Evolutionary conservation across 2,797 vertebrate genomes (phyloP).

Genomic region (Mus minutoides): DNA sequence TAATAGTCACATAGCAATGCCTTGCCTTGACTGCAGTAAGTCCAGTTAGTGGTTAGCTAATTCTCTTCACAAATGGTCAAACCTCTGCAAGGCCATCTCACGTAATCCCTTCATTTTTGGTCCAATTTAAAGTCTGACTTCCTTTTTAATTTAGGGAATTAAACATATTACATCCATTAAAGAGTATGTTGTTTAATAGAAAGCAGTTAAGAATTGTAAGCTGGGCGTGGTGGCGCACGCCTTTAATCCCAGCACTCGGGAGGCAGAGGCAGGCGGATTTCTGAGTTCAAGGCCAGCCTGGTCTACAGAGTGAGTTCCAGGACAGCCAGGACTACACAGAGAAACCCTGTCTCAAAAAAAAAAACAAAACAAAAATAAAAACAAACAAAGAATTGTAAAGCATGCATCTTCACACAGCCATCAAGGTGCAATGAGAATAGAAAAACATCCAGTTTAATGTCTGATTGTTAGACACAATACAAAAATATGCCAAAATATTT

Average conservation of each 20-base stretch:
- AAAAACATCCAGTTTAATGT: conserved; percentile 6
- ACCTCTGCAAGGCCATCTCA: not conserved
- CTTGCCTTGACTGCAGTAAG: not conserved
- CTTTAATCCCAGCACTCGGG: too few relatives aligned
- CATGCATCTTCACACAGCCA: not conserved
- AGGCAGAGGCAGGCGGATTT: too few relatives aligned
- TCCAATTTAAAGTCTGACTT: conserved; percentile 1
- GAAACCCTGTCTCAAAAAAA: too few relatives aligned
- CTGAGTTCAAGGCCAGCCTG: too few relatives aligned
- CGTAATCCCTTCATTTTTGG: not conserved
- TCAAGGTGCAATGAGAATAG: not conserved
- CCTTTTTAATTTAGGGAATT: not conserved
- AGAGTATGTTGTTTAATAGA: not conserved
- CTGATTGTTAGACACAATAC: not conserved
- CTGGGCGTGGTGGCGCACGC: too few relatives aligned
- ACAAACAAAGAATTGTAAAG: conserved; percentile 41
- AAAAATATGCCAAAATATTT: conserved; percentile 27
- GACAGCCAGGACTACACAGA: too few relatives aligned
- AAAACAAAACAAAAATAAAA: too few relatives aligned
- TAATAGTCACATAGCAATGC: not conserved
- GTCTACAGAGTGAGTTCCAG: too few relatives aligned
- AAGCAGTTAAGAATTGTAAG: not conserved
- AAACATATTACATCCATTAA: not conserved
- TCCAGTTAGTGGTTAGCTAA: not conserved
- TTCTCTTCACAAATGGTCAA: not conserved